A percentile compares a stretch with the other conserved stretches of the same genome.
Evolutionary conservation across 2,888 invertebrate genomes (phyloP).

Genomic region (Cephalotes varians): DNA sequence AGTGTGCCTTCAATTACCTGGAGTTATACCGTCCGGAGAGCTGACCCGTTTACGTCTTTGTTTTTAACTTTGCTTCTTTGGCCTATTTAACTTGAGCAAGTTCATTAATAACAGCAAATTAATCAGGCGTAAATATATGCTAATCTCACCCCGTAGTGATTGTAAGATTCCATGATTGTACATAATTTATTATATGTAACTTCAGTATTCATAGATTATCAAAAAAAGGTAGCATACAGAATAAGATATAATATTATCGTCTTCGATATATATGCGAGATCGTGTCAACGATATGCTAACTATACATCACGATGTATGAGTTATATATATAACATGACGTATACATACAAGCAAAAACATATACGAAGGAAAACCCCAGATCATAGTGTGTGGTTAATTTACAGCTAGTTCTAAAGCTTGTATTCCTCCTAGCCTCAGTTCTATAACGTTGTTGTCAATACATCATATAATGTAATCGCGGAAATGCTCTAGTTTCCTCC

Average conservation of each 20-base stretch:
- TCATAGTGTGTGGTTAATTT: slow-evolving; percentile 80
- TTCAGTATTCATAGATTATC: neutral
- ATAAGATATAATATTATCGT: slow-evolving; percentile 5
- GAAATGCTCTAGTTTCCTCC: slow-evolving; percentile 60
- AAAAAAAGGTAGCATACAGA: neutral
- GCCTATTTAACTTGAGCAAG: neutral
- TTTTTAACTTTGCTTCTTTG: neutral
- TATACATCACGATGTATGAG: slow-evolving; percentile 62
- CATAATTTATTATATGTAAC: neutral
- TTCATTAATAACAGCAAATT: neutral
- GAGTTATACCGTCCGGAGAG: neutral
- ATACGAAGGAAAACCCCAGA: slow-evolving; percentile 59
- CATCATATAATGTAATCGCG: slow-evolving; percentile 68
- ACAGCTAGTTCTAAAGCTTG: slow-evolving; percentile 78
- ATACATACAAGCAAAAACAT: slow-evolving; percentile 60
- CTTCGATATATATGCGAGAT: slow-evolving; percentile 5
- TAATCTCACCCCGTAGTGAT: neutral
- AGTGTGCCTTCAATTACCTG: slow-evolving; percentile 28
- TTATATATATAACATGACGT: slow-evolving; percentile 58
- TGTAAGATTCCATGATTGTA: neutral
- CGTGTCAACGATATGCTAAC: slow-evolving; percentile 47
- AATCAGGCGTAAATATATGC: neutral
- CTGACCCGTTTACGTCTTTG: too few species aligned
- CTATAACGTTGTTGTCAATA: slow-evolving; percentile 71
- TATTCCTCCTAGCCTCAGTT: slow-evolving; percentile 56